Conservation (phyloP, 2,797 vertebrate species). For the Lithobates pipiens region DNA sequence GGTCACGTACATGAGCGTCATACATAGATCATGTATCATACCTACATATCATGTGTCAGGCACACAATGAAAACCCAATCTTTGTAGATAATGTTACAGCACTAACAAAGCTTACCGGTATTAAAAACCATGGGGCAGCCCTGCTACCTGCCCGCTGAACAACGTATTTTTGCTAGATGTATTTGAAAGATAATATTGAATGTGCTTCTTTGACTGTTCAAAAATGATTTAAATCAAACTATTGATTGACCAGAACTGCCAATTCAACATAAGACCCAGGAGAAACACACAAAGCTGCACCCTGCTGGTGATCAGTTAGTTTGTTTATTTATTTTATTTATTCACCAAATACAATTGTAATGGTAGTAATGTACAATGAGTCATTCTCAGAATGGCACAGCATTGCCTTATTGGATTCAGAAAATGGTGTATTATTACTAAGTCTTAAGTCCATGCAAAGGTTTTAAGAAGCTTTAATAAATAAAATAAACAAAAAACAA, state of each 20-base stretch:
- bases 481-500: constrained; percentile 13
- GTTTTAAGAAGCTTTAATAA: constrained; percentile 84
- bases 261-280: neutral
- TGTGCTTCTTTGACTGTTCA: neutral
- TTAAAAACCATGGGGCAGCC: neutral
- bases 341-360: constrained; percentile 98
- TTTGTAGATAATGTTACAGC: neutral
- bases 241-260: neutral
- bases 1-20: neutral
- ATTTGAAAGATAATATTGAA: neutral
- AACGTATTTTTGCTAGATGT: neutral
- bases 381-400: constrained; percentile 96
- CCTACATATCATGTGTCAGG: constrained; percentile 5
- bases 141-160: neutral
- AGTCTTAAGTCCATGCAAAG: constrained; percentile 92
- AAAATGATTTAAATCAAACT: neutral
- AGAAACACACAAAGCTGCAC: constrained; percentile 68
- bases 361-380: constrained; percentile 97
- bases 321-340: constrained; percentile 93
- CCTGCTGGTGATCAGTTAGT: constrained; percentile 44
- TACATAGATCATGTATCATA: neutral
- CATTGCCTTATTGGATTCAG: constrained; percentile 82
- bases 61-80: neutral
- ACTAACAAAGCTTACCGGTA: neutral
- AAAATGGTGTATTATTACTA: constrained; percentile 90